Base-by-base conservation (phyloP, 2,797 vertebrate genomes). In the Lagodon rhomboides region DNA sequence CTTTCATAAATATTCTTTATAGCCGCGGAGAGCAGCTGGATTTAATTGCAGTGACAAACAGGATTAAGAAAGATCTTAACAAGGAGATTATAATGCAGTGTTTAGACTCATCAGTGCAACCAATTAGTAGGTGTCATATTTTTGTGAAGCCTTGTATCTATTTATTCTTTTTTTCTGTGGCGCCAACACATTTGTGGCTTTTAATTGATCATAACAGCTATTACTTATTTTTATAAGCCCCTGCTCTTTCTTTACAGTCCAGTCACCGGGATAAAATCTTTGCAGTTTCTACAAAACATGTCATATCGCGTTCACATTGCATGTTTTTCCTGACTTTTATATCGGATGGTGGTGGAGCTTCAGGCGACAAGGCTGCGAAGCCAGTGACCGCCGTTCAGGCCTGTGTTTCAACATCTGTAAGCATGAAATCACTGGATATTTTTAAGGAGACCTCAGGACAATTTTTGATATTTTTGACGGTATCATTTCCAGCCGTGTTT, bases 71-170 rank as follows among this genome's bases (percentile, higher is more conserved):
- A 55, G 11, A 30, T 18, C 46, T 65, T 56, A 53, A 16, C 25
- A 34, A 11, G 4, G 41, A 60, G n/a, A 43, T 56, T 20, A 30
- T 27, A 15, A 15, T 15, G 10, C 15, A 63, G 46, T 27, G 17
- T 38, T 34, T 27, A 47, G 58, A 68, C 15, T 60, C 65, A 61
- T 62, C 18, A 65, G 23, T 53, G n/a, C 51, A 47, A 38, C 30
- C 46, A 34, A 59, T 71, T 70, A 61, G 16, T 38, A 27, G 13
- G 30, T 71, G 55, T 71, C 67, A 58, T 15, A 41, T 60, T 47
- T 59, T 27, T 49, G 27, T 77, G 4, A 65, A 61, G 47, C 47
- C 11, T 49, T 8, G 22, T 64, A 22, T 68, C 46, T 59, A 44
- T 71, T 66, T 43, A 43, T 18, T 34, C 56, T 66, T 22, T 22